Base-by-base conservation (phyloP, 2,888 invertebrate genomes). In the Hyppa rectilinea region DNA sequence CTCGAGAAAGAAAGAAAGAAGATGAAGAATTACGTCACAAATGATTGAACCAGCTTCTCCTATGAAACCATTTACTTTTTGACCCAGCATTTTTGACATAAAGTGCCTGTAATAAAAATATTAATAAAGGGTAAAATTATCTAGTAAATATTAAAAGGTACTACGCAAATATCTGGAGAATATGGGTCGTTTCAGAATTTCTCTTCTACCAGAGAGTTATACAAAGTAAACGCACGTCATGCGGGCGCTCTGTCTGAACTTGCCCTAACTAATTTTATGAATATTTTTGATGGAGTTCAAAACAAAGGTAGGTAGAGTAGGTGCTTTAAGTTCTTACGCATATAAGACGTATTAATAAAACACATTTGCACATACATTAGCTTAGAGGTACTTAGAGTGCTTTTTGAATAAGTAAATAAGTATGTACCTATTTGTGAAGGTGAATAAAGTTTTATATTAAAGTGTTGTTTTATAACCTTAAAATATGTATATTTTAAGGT, bases 341-440 rank as follows among this genome's bases (percentile, higher is more conserved):
- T 26, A 26, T 29, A 40, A 40, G 60, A n/a, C n/a, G n/a, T n/a
- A n/a, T n/a, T 60, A 62, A 66, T 59, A 66, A 34, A 75, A 75
- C 65, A 62, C 52, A 69, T 78, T 64, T 45, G 29, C 52, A 49
- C 65, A 72, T 53, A 67, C 66, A 79, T 67, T 68, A 23, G 64
- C 64, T 78, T 77, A 77, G 23, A 59, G 17, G 52, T 63, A 64
- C 65, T 76, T 73, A 38, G 14, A 59, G 47, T 49, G 53, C 38
- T 78, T 45, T 38, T 65, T 49, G 66, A 72, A 78, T 63, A 59
- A n/a, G n/a, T 63, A 31, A 74, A 23, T 56, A 49, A 26, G 20
- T 64, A n/a, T 60, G 31, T 53, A 59, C 26, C 20, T 60, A 45
- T 38, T 71, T 58, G 23, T 34, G 23, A 17, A 40, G 26, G 58